phyloP scores from a whole-genome alignment of 2,113 vertebrate species.

The Catharus fuscescens region DNA sequence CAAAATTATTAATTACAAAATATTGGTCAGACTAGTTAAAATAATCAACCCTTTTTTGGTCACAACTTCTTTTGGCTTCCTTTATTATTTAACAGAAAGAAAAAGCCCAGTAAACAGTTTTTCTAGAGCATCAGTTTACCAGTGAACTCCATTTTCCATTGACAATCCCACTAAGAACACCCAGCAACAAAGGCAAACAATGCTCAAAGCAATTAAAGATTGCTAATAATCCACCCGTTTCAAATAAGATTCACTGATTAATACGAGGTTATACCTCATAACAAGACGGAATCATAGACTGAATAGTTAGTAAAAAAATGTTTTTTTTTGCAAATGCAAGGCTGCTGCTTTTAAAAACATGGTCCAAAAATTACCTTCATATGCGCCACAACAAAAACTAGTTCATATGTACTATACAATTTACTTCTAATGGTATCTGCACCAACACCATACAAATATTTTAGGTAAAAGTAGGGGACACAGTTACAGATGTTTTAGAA shows the following conservation, averaged over 20 bases:
- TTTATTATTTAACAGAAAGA: neutral
- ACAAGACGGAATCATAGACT: neutral
- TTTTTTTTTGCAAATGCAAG: neutral
- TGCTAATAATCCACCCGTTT: neutral
- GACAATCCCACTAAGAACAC: neutral
- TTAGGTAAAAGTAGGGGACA: neutral
- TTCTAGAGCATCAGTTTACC: neutral
- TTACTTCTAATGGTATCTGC: neutral
- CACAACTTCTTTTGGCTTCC: neutral
- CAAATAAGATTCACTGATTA: neutral
- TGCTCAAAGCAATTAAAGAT: neutral
- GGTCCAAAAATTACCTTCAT: neutral
- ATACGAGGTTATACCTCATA: neutral
- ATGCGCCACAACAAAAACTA: neutral
- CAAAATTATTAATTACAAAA: slow-evolving; percentile 57
- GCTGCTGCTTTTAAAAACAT: neutral
- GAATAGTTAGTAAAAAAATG: neutral
- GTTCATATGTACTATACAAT: neutral
- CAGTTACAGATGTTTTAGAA: neutral
- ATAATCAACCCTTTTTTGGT: neutral
- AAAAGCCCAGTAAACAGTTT: neutral
- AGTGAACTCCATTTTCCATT: neutral
- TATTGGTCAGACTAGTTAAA: slow-evolving; percentile 31
- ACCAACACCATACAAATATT: neutral
- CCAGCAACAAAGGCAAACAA: neutral